Conservation (phyloP, 1,140 invertebrate species). For the Cotesia glomerata region DNA sequence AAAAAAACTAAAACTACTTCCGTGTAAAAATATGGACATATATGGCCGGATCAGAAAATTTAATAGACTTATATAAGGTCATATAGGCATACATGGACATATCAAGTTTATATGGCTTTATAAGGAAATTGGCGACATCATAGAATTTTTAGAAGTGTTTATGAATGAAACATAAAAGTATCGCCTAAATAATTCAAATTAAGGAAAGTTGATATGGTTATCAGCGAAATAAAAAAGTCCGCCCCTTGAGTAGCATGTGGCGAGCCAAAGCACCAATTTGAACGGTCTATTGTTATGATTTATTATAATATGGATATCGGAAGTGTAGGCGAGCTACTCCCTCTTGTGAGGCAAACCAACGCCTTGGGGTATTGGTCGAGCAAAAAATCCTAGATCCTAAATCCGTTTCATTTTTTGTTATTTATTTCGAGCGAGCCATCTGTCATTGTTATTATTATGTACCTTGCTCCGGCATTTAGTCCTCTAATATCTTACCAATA, state of each 20-base stretch:
- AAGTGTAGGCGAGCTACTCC: conserved; percentile 38
- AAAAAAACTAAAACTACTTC: too few species aligned
- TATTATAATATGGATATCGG: conserved; percentile 42
- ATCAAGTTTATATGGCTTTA: too few species aligned
- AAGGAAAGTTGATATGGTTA: conserved; percentile 35
- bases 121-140: too few species aligned
- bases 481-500: too few species aligned
- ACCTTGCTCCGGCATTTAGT: too few species aligned
- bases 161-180: too few species aligned
- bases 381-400: conserved; percentile 21
- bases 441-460: too few species aligned
- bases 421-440: background rate
- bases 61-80: too few species aligned
- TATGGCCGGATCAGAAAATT: too few species aligned
- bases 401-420: conserved; percentile 6
- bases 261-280: conserved; percentile 50
- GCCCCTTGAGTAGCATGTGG: conserved; percentile 44
- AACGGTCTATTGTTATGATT: conserved; percentile 53
- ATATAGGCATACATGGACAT: too few species aligned
- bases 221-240: conserved; percentile 17
- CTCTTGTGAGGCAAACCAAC: conserved; percentile 36
- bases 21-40: too few species aligned
- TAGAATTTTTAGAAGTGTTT: too few species aligned
- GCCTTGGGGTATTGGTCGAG: conserved; percentile 30
- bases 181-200: background rate